phyloP scores from a whole-genome alignment of 2,113 vertebrate species.

The Apteryx owenii region DNA sequence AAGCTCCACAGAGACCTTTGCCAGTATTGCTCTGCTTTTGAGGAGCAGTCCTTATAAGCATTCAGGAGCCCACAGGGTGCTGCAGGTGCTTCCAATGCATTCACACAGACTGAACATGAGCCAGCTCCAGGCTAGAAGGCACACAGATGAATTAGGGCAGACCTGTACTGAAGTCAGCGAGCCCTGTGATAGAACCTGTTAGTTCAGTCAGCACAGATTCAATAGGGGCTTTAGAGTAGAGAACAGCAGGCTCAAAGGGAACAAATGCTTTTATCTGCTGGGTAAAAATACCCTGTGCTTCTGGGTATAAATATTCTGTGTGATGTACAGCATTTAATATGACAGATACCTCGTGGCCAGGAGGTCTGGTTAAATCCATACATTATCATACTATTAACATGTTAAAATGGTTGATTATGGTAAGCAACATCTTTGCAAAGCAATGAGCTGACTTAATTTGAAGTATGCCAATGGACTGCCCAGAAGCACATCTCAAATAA shows the following conservation, averaged over 20 bases:
- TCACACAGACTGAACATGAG: not conserved
- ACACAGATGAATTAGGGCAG: not conserved
- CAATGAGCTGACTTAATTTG: not conserved
- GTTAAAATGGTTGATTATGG: not conserved
- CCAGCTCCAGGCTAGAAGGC: not conserved
- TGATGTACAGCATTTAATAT: not conserved
- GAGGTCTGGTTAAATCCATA: not conserved
- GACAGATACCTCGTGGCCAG: not conserved
- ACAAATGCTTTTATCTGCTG: not conserved
- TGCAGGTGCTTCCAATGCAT: not conserved
- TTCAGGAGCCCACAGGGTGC: not conserved
- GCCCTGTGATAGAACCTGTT: not conserved
- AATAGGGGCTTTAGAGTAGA: not conserved
- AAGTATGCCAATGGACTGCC: not conserved
- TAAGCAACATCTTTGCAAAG: not conserved
- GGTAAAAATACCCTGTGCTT: not conserved
- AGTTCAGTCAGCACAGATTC: not conserved
- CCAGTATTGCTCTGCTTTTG: not conserved
- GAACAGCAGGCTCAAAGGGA: not conserved
- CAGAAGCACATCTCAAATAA: not conserved
- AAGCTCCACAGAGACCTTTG: not conserved
- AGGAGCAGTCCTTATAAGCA: not conserved
- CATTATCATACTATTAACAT: not conserved
- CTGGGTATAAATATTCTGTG: not conserved
- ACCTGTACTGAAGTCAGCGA: fast-evolving